A percentile compares a stretch with the other conserved stretches of the same genome.
Evolutionary conservation across 92 coral and sea anemone genomes (phyloP).

Genomic region (Actinostola sp.): DNA sequence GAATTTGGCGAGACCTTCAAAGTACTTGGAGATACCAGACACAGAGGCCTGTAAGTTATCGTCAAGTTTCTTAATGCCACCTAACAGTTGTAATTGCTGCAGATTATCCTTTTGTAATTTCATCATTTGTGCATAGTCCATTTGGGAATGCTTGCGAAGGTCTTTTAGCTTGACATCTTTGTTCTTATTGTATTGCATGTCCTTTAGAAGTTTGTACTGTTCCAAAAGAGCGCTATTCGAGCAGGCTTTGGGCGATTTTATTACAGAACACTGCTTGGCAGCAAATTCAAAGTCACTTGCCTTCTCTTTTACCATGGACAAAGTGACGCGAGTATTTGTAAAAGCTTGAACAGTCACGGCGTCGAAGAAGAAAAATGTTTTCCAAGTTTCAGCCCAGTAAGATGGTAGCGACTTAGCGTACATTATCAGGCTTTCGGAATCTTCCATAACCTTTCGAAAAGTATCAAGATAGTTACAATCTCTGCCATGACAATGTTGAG

Average conservation of each 20-base stretch:
- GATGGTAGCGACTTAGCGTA: background rate
- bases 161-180: constrained; percentile 30
- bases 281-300: background rate
- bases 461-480: background rate
- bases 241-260: background rate
- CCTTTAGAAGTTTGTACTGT: background rate
- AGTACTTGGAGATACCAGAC: constrained; percentile 46
- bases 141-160: constrained; percentile 39
- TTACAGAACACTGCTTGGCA: background rate
- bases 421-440: background rate
- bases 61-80: constrained; percentile 32
- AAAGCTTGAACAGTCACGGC: background rate
- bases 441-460: background rate
- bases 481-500: background rate
- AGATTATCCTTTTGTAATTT: constrained; percentile 32
- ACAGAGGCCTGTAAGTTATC: constrained; percentile 29
- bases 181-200: constrained; percentile 22
- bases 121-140: constrained; percentile 35
- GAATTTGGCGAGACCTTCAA: constrained; percentile 42
- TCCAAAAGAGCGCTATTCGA: constrained; percentile 7
- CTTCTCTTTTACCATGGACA: background rate
- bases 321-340: background rate
- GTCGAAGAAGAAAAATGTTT: background rate
- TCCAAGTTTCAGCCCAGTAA: background rate
- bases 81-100: constrained; percentile 41